Base-by-base conservation (phyloP, 2,113 vertebrate species). In the Nibea albiflora region DNA sequence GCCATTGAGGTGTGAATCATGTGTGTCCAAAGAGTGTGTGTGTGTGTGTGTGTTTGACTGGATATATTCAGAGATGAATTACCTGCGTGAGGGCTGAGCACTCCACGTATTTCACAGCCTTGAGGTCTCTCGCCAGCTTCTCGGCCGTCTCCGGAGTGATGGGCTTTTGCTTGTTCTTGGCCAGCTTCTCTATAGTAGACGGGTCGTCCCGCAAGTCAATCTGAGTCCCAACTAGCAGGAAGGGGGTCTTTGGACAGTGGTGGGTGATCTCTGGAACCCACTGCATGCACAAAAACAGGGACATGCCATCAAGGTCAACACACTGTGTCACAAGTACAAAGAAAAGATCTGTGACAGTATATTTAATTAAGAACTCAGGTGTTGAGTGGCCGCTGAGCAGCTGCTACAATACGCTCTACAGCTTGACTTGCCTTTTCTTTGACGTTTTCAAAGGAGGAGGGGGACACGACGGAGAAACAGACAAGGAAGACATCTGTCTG, bases 141-240 rank as follows among this genome's bases (percentile, higher is more conserved):
- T 99, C 98, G 3, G 98, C 98, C 0, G 97, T 99, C 95, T 99
- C 98, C 72, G 97, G 97, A 89, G 97, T 98, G 89, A 99, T 99
- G 71, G 98, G 98, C 91, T 99, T 99, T 92, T 99, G 98, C 96
- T 99, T 99, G 94, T 99, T 99, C 96, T 99, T 99, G 83, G 98
- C 98, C 92, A 99, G 97, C 90, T 99, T 99, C 95, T 99, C 98
- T 94, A 99, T 99, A 84, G 98, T 99, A 73, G 98, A 98, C 1
- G 98, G 98, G 88, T 99, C 98, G 85, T 99, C 98, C 94, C 98
- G 95, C 93, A 99, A 92, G 93, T 99, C 98, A 80, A 99, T 99
- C 89, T 99, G 98, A 83, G 98, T 99, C 81, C 98, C 98, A 70
- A 99, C 98, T 87, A 99, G 96, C 94, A 99, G 96, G 94, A 99